phyloP scores from a whole-genome alignment of 2,888 invertebrate species.

The Catocala nupta region DNA sequence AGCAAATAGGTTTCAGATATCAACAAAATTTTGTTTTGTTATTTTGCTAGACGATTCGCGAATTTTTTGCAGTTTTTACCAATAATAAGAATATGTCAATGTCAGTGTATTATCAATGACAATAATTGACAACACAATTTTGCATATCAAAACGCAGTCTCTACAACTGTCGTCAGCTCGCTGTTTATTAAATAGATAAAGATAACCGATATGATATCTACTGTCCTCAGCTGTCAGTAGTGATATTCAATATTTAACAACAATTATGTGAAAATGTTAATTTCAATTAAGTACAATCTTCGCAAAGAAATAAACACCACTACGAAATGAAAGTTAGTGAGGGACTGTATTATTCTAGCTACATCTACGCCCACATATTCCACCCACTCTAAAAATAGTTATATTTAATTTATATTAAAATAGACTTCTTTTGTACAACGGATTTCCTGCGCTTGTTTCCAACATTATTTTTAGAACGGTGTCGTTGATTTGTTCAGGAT shows the following conservation, averaged over 20 bases:
- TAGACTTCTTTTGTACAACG: conserved; percentile 28
- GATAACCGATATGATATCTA: too few relatives aligned
- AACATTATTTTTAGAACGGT: background rate
- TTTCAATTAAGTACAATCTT: background rate
- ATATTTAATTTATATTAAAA: conserved; percentile 31
- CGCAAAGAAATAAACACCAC: background rate
- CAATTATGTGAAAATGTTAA: too few relatives aligned
- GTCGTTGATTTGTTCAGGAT: background rate
- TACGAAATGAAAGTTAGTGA: conserved; percentile 26
- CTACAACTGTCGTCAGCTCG: background rate
- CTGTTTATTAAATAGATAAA: too few relatives aligned
- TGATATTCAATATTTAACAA: too few relatives aligned
- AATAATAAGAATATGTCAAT: conserved; percentile 45
- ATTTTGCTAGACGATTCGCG: conserved; percentile 26
- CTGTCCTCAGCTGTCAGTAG: too few relatives aligned
- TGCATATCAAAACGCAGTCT: conserved; percentile 14
- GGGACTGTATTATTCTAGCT: background rate
- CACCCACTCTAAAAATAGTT: conserved; percentile 37
- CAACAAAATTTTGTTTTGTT: conserved; percentile 33
- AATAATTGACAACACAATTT: conserved; percentile 17
- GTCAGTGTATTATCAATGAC: conserved; percentile 38
- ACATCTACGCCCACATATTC: conserved; percentile 42
- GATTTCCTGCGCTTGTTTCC: conserved; percentile 14
- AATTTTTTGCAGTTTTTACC: conserved; percentile 22
- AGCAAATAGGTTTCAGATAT: conserved; percentile 11